These are phyloP conservation scores for Limnephilus auricula DNA, from an alignment of 2,888 invertebrate genomes.

Conservation along the genomic window DNA sequence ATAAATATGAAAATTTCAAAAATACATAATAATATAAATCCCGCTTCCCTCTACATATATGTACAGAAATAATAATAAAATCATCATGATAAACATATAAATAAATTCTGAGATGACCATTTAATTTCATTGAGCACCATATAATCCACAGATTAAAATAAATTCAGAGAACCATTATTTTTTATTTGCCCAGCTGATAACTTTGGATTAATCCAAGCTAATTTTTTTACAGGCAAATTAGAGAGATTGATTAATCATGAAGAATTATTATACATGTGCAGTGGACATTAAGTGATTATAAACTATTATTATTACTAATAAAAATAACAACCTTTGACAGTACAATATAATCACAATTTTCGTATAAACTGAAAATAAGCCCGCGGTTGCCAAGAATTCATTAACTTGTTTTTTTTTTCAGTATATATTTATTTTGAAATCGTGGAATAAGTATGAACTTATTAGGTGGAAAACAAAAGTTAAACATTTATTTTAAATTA, in stretches of 20 bases:
- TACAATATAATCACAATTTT: neutral
- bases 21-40: neutral
- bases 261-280: neutral
- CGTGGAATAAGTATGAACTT: neutral
- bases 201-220: too few species aligned
- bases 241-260: neutral
- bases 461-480: neutral
- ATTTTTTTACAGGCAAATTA: neutral
- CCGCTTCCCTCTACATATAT: neutral
- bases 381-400: neutral
- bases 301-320: neutral
- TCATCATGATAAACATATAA: neutral
- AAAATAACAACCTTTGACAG: neutral
- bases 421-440: neutral
- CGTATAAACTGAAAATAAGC: neutral
- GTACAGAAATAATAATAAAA: neutral
- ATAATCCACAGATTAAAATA: neutral
- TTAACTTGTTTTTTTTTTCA: neutral
- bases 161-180: neutral
- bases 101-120: neutral
- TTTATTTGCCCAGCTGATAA: too few species aligned
- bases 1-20: neutral
- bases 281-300: neutral
- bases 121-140: neutral
- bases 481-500: neutral